Conservation (phyloP, 2,113 vertebrate species). For the Colinus virginianus region DNA sequence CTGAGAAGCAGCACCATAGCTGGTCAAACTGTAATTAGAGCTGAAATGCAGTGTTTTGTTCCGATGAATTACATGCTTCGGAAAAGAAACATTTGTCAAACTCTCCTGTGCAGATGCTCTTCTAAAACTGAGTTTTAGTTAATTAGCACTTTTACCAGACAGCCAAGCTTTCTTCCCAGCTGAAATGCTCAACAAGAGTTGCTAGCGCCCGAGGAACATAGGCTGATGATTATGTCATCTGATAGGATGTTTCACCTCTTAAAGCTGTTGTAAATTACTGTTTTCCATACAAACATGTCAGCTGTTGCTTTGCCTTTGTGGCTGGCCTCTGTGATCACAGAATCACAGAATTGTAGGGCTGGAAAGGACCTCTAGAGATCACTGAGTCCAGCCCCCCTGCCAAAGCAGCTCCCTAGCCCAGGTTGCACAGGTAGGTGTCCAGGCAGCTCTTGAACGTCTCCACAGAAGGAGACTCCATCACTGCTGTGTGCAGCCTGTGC, state of each 20-base stretch:
- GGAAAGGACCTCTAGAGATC: too few species aligned
- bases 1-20: not conserved
- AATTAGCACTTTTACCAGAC: not conserved
- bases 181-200: not conserved
- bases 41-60: conserved; percentile 17
- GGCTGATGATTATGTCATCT: not conserved
- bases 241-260: not conserved
- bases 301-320: not conserved
- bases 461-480: too few species aligned
- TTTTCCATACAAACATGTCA: not conserved
- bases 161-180: not conserved
- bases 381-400: too few species aligned
- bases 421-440: too few species aligned
- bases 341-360: too few species aligned
- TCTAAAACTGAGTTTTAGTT: not conserved
- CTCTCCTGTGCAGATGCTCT: not conserved
- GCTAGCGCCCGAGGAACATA: not conserved
- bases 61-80: conserved; percentile 10
- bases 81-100: not conserved
- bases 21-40: conserved; percentile 33
- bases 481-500: too few species aligned
- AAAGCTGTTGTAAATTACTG: not conserved
- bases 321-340: not conserved
- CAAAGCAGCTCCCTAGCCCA: too few species aligned
- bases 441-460: too few species aligned